Percentiles rank a stretch among this genome's conserved stretches.
These are phyloP conservation scores for Laspeyria flexula DNA, from an alignment of 2,888 invertebrate genomes.

Conservation along the genomic window DNA sequence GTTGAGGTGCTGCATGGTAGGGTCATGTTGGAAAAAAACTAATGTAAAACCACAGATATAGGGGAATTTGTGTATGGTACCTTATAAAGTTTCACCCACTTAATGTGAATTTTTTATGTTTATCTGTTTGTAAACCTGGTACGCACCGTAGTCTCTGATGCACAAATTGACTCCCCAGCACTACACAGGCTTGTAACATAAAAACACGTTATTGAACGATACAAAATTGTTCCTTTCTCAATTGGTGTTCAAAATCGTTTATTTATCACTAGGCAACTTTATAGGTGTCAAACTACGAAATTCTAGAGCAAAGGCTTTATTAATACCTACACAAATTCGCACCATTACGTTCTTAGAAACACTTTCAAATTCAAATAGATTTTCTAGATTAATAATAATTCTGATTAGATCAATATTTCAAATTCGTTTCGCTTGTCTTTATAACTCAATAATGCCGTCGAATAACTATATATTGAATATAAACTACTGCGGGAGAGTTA, in stretches of 20 bases:
- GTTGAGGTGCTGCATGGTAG: constrained; percentile 75
- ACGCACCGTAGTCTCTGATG: constrained; percentile 71
- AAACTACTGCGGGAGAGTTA: constrained; percentile 28
- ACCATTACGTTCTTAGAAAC: constrained; percentile 55
- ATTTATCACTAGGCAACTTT: constrained; percentile 24
- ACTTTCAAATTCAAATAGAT: constrained; percentile 35
- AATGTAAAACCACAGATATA: constrained; percentile 60
- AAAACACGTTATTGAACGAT: constrained; percentile 26
- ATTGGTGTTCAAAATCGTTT: constrained; percentile 30
- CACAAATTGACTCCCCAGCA: constrained; percentile 48
- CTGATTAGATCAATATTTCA: constrained; percentile 25
- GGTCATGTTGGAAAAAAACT: constrained; percentile 54
- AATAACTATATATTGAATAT: constrained; percentile 27
- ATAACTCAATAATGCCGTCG: constrained; percentile 23
- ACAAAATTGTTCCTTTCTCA: constrained; percentile 22
- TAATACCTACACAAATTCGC: constrained; percentile 85
- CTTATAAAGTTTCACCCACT: constrained; percentile 86
- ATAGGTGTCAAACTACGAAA: constrained; percentile 25
- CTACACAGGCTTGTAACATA: constrained; percentile 45
- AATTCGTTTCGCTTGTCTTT: constrained; percentile 29
- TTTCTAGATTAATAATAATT: constrained; percentile 22
- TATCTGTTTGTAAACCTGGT: constrained; percentile 64
- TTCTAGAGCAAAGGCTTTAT: constrained; percentile 66
- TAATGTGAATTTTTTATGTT: constrained; percentile 65
- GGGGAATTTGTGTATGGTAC: constrained; percentile 86